phyloP scores from a whole-genome alignment of 1,140 invertebrate genomes.

The Riptortus pedestris region DNA sequence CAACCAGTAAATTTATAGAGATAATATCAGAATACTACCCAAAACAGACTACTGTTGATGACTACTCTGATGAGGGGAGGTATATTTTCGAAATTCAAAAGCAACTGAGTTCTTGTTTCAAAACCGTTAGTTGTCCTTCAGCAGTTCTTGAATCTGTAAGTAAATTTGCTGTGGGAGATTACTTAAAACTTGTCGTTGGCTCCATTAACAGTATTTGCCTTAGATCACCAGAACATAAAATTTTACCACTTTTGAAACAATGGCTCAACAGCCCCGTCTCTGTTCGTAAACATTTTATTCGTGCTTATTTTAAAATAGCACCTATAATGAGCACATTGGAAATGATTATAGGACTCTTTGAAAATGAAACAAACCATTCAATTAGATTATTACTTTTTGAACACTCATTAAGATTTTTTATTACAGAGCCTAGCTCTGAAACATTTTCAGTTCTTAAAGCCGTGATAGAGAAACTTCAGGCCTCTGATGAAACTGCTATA shows the following conservation, averaged over 20 bases:
- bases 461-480: not conserved
- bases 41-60: not conserved
- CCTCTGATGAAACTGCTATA: not conserved
- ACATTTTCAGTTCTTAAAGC: slow-evolving; percentile 1
- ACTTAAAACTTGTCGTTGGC: slow-evolving; percentile 18
- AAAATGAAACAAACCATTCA: slow-evolving; percentile 19
- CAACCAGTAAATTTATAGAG: not conserved
- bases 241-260: not conserved
- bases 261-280: slow-evolving; percentile 20
- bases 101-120: not conserved
- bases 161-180: slow-evolving; percentile 20
- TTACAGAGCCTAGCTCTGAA: not conserved
- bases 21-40: slow-evolving; percentile 1
- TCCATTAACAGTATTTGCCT: slow-evolving; percentile 11
- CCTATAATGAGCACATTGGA: not conserved
- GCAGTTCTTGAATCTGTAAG: not conserved
- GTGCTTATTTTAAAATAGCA: not conserved
- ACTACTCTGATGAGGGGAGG: slow-evolving; percentile 6
- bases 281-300: slow-evolving; percentile 20
- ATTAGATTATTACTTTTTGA: slow-evolving; percentile 15
- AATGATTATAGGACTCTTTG: not conserved
- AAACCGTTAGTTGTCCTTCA: not conserved
- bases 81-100: slow-evolving; percentile 3
- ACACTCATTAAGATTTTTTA: not conserved
- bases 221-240: slow-evolving; percentile 8